These are phyloP conservation scores for Nephrotoma guestfalica DNA, from an alignment of 2,888 invertebrate genomes.

Conservation along the genomic window DNA sequence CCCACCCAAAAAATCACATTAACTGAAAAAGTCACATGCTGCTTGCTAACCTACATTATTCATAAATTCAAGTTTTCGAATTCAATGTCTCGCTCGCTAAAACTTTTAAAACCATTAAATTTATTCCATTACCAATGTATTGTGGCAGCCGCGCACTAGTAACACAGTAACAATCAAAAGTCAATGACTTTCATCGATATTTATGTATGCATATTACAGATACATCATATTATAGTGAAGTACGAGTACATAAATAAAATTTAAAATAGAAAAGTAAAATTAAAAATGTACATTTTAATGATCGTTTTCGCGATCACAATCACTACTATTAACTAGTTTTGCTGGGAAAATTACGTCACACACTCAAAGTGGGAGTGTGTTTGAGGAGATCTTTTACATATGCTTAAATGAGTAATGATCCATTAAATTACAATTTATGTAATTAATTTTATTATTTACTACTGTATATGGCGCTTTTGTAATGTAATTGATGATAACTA, in stretches of 20 bases:
- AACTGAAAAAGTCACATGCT: no score
- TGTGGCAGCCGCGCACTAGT: no score
- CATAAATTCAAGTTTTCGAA: no score
- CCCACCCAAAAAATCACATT: no score
- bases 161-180: no score
- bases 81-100: no score
- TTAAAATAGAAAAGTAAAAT: neutral
- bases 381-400: neutral
- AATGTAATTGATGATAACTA: neutral
- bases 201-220: no score
- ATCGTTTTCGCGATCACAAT: neutral
- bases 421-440: neutral
- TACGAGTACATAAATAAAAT: neutral
- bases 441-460: neutral
- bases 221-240: neutral
- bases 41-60: no score
- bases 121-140: no score
- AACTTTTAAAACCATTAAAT: no score
- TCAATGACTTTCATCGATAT: no score
- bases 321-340: neutral
- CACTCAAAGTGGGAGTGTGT: neutral
- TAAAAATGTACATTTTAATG: neutral
- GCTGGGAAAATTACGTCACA: no score
- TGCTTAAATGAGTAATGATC: neutral
- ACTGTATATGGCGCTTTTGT: neutral